A percentile compares a stretch with the other conserved stretches of the same genome.
Conservation (phyloP, 1,140 invertebrate genomes). For the Ephestia elutella region DNA sequence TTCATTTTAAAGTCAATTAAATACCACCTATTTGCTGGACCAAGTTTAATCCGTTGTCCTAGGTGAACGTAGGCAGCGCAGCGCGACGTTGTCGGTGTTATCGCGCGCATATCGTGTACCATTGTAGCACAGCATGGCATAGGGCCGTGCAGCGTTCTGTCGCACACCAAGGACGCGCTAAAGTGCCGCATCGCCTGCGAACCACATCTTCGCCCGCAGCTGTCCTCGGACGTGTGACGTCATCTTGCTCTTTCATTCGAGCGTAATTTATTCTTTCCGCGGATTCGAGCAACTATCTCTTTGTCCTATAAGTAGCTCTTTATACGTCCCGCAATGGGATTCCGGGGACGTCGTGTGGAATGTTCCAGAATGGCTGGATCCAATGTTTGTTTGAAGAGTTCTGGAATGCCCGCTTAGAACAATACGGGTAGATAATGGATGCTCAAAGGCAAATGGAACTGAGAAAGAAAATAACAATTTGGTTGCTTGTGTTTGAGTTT, state of each 20-base stretch:
- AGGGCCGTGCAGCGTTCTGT: no score
- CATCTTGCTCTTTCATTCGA: conserved; percentile 12
- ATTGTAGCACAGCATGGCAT: no score
- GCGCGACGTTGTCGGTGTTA: no score
- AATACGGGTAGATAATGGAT: conserved; percentile 1
- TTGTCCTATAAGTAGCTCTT: conserved; percentile 10
- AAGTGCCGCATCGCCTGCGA: neutral
- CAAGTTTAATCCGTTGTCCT: no score
- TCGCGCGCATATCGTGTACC: no score
- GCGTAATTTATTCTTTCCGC: conserved; percentile 13
- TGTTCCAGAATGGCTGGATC: conserved; percentile 6
- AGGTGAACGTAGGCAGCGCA: no score
- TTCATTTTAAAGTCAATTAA: no score
- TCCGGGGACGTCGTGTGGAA: conserved; percentile 1
- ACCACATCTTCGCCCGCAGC: neutral
- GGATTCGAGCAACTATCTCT: conserved; percentile 11
- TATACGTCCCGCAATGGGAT: conserved; percentile 9
- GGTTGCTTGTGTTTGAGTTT: no score
- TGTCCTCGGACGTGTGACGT: conserved; percentile 11
- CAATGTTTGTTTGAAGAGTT: conserved; percentile 5
- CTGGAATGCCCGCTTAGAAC: conserved; percentile 3
- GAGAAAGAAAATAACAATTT: neutral
- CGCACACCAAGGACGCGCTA: no score
- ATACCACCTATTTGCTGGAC: no score
- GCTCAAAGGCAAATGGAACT: neutral